Evolutionary conservation across 2,888 invertebrate genomes (phyloP).

Genomic region (Synergus japonicus): DNA sequence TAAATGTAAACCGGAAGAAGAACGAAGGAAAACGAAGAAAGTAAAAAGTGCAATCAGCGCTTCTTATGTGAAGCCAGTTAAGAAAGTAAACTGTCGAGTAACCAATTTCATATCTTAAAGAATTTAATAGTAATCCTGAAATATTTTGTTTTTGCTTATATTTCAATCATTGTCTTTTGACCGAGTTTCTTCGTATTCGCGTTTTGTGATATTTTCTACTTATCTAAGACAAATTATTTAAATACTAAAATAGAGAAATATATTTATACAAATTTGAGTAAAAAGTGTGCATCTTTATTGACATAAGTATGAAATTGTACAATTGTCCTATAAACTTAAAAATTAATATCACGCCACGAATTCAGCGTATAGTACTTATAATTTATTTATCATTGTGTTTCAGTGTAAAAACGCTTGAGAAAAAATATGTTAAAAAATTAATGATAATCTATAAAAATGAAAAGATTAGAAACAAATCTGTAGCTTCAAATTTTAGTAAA

Average conservation of each 20-base stretch:
- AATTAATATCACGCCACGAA: slow-evolving; percentile 1
- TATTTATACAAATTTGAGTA: slow-evolving; percentile 49
- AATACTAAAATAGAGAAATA: not conserved
- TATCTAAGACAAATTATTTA: not conserved
- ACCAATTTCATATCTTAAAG: slow-evolving; percentile 23
- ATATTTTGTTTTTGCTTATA: not conserved
- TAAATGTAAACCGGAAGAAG: not conserved
- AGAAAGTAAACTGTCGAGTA: slow-evolving; percentile 6
- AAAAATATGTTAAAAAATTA: not conserved
- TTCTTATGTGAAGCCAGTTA: not conserved
- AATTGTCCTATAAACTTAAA: slow-evolving; percentile 63
- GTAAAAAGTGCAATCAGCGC: slow-evolving; percentile 36
- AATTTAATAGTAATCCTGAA: not conserved
- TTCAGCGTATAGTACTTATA: not conserved
- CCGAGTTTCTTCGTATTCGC: not conserved
- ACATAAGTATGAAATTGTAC: slow-evolving; percentile 62
- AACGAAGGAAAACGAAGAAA: not conserved
- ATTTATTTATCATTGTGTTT: not conserved
- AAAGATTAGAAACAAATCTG: not conserved
- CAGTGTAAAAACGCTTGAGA: not conserved
- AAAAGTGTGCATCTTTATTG: slow-evolving; percentile 68
- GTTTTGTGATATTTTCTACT: not conserved
- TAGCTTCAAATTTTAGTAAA: not conserved
- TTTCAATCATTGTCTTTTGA: not conserved
- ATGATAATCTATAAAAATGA: not conserved